Evolutionary conservation across 2,113 vertebrate genomes (phyloP).

Genomic region (Albula goreensis): DNA sequence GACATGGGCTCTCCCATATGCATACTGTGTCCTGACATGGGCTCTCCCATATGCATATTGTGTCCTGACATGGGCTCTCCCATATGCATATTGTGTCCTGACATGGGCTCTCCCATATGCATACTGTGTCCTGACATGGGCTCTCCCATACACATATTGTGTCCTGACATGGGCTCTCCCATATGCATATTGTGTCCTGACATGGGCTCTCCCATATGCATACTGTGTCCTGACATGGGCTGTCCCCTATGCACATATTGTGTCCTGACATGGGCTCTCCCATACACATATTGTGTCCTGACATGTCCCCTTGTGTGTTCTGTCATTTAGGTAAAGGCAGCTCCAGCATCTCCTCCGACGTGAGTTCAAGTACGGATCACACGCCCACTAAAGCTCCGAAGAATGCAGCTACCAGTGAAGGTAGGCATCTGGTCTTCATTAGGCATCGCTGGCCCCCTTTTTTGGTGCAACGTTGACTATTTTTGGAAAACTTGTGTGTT

Average conservation of each 20-base stretch:
- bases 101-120: too few relatives aligned
- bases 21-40: too few relatives aligned
- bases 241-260: background rate
- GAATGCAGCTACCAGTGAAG: slow-evolving; percentile 98
- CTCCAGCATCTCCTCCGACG: slow-evolving; percentile 99
- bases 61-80: too few relatives aligned
- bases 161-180: too few relatives aligned
- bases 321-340: slow-evolving; percentile 91
- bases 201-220: too few relatives aligned
- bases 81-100: too few relatives aligned
- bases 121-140: too few relatives aligned
- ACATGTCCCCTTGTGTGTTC: slow-evolving; percentile 34
- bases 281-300: background rate
- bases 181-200: too few relatives aligned
- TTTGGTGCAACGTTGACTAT: slow-evolving; percentile 54
- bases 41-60: too few relatives aligned
- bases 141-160: too few relatives aligned
- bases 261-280: too few relatives aligned
- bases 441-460: slow-evolving; percentile 40
- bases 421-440: slow-evolving; percentile 87
- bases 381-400: slow-evolving; percentile 92
- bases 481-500: slow-evolving; percentile 65
- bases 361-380: slow-evolving; percentile 98
- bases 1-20: too few relatives aligned
- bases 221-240: background rate